These are phyloP conservation scores for Lagria hirta DNA, from an alignment of 2,888 invertebrate species.

Conservation along the genomic window DNA sequence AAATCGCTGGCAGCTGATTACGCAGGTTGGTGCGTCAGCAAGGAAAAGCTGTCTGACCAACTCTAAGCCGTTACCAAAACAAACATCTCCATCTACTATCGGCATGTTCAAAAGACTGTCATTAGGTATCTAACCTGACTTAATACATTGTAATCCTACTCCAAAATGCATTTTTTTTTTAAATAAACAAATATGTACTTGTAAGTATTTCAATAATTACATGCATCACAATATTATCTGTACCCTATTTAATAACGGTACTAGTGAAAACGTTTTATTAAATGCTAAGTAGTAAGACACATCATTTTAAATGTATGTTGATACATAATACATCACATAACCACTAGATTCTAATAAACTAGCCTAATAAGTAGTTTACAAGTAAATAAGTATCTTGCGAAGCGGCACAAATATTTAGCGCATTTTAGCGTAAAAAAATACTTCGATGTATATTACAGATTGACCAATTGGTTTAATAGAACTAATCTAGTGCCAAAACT, in stretches of 20 bases:
- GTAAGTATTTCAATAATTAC: conserved; percentile 35
- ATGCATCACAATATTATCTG: conserved; percentile 48
- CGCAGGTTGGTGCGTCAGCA: conserved; percentile 45
- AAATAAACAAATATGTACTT: conserved; percentile 42
- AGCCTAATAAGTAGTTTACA: conserved; percentile 32
- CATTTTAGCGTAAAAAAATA: conserved; percentile 8
- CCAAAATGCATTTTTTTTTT: conserved; percentile 50
- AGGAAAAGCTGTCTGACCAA: conserved; percentile 15
- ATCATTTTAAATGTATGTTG: conserved; percentile 41
- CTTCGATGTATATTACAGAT: conserved; percentile 17
- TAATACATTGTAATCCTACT: conserved; percentile 47
- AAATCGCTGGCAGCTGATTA: conserved; percentile 53
- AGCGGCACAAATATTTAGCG: conserved; percentile 46
- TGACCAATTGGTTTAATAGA: conserved; percentile 1
- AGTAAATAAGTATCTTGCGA: conserved; percentile 38
- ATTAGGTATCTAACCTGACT: conserved; percentile 42
- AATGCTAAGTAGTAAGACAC: conserved; percentile 53
- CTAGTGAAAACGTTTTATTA: conserved; percentile 41
- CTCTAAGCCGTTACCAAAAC: conserved; percentile 36
- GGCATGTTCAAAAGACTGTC: conserved; percentile 16
- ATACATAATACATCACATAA: conserved; percentile 46
- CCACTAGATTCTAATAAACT: conserved; percentile 38
- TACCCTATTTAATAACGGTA: conserved; percentile 34
- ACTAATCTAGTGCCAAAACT: conserved; percentile 5
- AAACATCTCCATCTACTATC: conserved; percentile 30